phyloP scores from a whole-genome alignment of 2,113 vertebrate genomes.

The Notechis scutatus region DNA sequence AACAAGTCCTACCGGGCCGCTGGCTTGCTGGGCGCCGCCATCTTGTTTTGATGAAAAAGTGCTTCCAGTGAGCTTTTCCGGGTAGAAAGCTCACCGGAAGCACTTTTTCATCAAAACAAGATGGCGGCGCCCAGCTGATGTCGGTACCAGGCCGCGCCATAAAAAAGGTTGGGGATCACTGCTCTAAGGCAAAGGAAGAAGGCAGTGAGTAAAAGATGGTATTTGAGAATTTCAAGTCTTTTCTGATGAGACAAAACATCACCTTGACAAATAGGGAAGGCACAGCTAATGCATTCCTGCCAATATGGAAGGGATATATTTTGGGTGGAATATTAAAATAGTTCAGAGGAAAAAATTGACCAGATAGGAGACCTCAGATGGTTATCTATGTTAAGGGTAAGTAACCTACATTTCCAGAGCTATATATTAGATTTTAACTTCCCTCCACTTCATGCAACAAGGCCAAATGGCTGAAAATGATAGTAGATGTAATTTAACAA shows the following conservation, averaged over 20 bases:
- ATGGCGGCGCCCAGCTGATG: too few relatives aligned
- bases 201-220: neutral
- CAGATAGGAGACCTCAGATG: neutral
- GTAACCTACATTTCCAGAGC: neutral
- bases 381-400: neutral
- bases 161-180: too few relatives aligned
- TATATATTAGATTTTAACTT: neutral
- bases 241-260: neutral
- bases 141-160: too few relatives aligned
- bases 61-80: too few relatives aligned
- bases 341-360: neutral
- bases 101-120: too few relatives aligned
- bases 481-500: neutral
- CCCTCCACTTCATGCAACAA: neutral
- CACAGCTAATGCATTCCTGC: neutral
- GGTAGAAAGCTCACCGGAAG: too few relatives aligned
- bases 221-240: neutral
- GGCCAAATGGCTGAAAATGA: neutral
- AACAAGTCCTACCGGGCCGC: too few relatives aligned
- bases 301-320: neutral
- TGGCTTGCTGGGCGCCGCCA: too few relatives aligned
- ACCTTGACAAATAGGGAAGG: neutral
- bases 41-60: too few relatives aligned
- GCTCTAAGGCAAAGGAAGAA: neutral
- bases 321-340: neutral